Percentiles rank a stretch among this genome's conserved stretches.
Conservation (phyloP, 1,140 invertebrate species). For the Augochlora pura region DNA sequence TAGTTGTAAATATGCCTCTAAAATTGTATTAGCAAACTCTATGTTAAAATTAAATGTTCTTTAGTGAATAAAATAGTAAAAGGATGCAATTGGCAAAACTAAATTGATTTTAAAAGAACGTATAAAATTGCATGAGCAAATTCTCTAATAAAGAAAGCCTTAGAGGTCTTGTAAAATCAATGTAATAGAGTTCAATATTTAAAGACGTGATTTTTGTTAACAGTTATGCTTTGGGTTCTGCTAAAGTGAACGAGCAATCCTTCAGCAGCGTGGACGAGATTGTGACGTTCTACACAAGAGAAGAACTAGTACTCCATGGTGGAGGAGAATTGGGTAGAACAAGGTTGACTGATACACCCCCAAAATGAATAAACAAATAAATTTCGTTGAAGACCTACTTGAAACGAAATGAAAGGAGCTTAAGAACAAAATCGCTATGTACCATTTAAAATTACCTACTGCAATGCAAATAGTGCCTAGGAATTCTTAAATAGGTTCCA, state of each 20-base stretch:
- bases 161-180: too few relatives aligned
- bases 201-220: constrained; percentile 5
- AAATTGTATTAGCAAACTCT: too few relatives aligned
- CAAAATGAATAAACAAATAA: constrained; percentile 54
- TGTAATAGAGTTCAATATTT: not conserved
- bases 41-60: too few relatives aligned
- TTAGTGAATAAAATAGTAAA: too few relatives aligned
- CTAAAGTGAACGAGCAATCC: constrained; percentile 71
- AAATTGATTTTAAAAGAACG: too few relatives aligned
- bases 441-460: not conserved
- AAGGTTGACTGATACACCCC: constrained; percentile 72
- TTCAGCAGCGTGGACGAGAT: constrained; percentile 76
- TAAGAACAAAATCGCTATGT: not conserved
- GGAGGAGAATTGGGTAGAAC: constrained; percentile 73
- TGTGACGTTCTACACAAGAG: constrained; percentile 68
- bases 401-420: not conserved
- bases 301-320: constrained; percentile 72
- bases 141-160: not conserved
- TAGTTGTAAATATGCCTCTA: too few relatives aligned
- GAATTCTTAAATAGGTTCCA: not conserved
- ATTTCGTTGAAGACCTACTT: not conserved
- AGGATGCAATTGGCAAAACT: too few relatives aligned
- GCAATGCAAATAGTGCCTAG: constrained; percentile 31
- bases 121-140: too few relatives aligned
- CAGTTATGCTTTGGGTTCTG: constrained; percentile 74